Evolutionary conservation across 2,888 invertebrate genomes (phyloP), one percentile per base, ranked within the genome.

Genomic region (Acanthopleura granulata): DNA sequence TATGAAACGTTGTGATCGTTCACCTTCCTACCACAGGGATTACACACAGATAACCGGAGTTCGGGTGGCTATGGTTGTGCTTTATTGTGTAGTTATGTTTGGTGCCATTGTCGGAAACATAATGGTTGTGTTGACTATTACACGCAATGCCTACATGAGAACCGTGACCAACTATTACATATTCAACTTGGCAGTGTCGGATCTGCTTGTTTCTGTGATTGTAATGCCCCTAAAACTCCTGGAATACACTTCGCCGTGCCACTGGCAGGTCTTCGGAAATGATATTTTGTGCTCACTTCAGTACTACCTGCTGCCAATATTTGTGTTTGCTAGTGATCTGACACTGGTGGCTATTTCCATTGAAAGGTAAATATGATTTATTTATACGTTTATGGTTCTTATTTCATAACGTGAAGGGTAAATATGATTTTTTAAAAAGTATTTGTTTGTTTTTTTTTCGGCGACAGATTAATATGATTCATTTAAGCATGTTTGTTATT

Each of bases 81-180:
- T 87, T 0, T 91, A 91, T 79, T 77, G 88, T 25, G 12, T 88
- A 15, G 89, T 91, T 18, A 88, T 90, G 75, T 76, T 88, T n/a
- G 76, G 90, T 22, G 88, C 91, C 1, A 82, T 90, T 1, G 74
- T 86, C 69, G 91, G 91, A 25, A 91, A 91, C 79, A 79, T 88
- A 15, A 80, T 91, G 75, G 91, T 91, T 6, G 89, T 90, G 27
- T 86, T 88, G 82, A 91, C 91, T 0, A 90, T 91, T 4, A 87
- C 87, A 81, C 81, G 87, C 15, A 90, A 91, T 81, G 86, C 86
- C 30, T 87, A 89, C 75, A 91, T 91, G 91, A 91, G 91, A 77
- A 91, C 91, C 0, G 90, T 90, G 12, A 91, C 91, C 66, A 91
- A 91, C 82, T 91, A 89, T 78, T 91, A 91, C 82, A 91, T 91